Evolutionary conservation across 1,140 invertebrate genomes (phyloP), one percentile per base, ranked within the genome.

Genomic region (Nebria ingens): DNA sequence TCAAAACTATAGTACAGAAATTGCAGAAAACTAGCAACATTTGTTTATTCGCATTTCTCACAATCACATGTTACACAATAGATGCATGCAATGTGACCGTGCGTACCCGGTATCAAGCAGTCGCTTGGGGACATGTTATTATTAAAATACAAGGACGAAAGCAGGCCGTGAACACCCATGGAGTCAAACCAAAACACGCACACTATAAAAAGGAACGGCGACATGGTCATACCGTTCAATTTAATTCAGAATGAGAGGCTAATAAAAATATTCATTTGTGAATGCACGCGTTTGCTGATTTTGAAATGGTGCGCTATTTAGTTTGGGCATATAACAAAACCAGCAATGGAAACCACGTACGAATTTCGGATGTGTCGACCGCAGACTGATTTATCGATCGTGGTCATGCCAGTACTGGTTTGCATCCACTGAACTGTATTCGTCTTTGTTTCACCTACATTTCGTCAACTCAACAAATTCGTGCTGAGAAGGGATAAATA

Each of bases 331-430:
- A 34, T n/a, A 45, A 45, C 40, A 45, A 45, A 45, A 45, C 9
- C 40, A 12, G 40, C 40, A 17, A 12, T 45, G 6, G 17, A 11
- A 45, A 45, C 17, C 40, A 17, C 17, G 40, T 45, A 11, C 6
- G 3, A 3, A 45, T 4, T 11, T 45, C 40, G 17, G 40, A 45
- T 12, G 40, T 45, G 15, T 17, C 3, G 40, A 17, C 40, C 40
- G 40, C 6, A 6, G 40, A 45, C 40, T 45, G 40, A 45, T 45
- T 45, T 45, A 45, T 45, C 40, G 40, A 45, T 34, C 25, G 25
- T 34, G 25, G n/a, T 9, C 25, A 9, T 9, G 6, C 25, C 25
- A 9, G 6, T 34, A 6, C 25, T n/a, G 6, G 6, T 34, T n/a
- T n/a, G 6, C 25, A 9, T 34, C n/a, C 25, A 34, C 25, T 9